Base-by-base conservation (phyloP, 2,888 invertebrate genomes). In the Eupithecia inturbata region DNA sequence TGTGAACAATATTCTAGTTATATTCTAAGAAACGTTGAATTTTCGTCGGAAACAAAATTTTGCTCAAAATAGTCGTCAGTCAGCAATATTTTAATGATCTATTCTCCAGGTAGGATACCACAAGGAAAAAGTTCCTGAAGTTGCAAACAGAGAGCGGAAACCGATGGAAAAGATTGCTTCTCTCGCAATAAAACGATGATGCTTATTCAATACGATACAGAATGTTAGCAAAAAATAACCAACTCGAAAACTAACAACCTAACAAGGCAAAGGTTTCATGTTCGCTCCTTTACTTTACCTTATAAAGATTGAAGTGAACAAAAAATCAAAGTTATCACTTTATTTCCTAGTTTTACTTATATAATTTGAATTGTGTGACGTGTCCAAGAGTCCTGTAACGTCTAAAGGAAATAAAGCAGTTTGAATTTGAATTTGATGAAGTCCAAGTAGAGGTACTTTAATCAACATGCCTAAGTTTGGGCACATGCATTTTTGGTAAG, bases 41-140 rank as follows among this genome's bases (percentile, higher is more conserved):
- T 22, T 53, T 26, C 5, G 26, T 12, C 14, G 14, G 10, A 26
- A 62, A 62, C 10, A 22, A 53, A 53, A 53, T 53, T n/a, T 53
- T 10, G 9, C 45, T 45, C 19, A 19, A 45, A 45, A 45, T 19
- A 14, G 28, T 28, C 22, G 22, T 36, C 36, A 9, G 68, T 57
- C 53, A 68, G 68, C 68, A 57, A 57, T 68, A 57, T 68, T 68
- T 68, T 68, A 57, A 68, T 53, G n/a, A 31, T 62, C 57, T 66
- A 62, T 62, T 31, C 31, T 62, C 62, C 62, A 62, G 62, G 31
- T 62, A 31, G 31, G 31, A 62, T 19, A 62, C 31, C 62, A 62
- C 16, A 62, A 62, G 19, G 19, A 62, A 62, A 62, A 62, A 28
- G 28, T 62, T 62, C 31, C 16, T 19, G 19, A 31, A 62, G 31